A percentile compares a stretch with the other conserved stretches of the same genome.
Conservation (phyloP, 2,797 vertebrate species). For the Malurus leucopterus region DNA sequence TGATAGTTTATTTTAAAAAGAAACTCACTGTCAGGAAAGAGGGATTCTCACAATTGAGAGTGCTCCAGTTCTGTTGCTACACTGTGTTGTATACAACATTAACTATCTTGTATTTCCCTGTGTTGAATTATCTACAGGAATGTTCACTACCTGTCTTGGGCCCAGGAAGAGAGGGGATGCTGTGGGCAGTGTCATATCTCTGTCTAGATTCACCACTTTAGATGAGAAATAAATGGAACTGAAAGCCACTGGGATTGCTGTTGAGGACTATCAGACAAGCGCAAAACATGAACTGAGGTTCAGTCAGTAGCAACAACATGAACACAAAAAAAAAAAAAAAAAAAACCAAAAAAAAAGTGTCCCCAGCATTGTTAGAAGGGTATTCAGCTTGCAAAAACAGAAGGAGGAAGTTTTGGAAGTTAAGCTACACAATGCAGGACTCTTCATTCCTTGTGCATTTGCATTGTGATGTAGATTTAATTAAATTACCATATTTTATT, state of each 20-base stretch:
- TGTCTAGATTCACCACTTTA: neutral
- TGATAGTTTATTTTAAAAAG: neutral
- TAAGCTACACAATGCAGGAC: neutral
- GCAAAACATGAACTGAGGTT: neutral
- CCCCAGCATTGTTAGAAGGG: neutral
- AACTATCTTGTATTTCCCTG: neutral
- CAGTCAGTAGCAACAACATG: neutral
- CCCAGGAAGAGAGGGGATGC: neutral
- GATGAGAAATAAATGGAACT: neutral
- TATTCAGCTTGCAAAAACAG: neutral
- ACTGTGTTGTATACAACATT: neutral
- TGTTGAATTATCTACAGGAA: neutral
- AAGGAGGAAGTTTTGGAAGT: neutral
- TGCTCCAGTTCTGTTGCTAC: neutral
- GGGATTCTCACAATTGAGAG: no score
- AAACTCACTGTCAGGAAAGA: neutral
- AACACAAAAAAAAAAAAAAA: neutral
- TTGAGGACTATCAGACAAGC: neutral
- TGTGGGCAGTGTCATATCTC: neutral
- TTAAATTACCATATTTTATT: constrained; percentile 22
- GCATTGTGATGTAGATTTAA: neutral
- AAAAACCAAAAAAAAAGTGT: neutral
- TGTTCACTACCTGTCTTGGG: neutral
- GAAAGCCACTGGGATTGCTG: neutral
- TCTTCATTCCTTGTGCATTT: neutral